These are phyloP conservation scores for Ips nitidus DNA, from an alignment of 1,140 invertebrate species.

Conservation along the genomic window DNA sequence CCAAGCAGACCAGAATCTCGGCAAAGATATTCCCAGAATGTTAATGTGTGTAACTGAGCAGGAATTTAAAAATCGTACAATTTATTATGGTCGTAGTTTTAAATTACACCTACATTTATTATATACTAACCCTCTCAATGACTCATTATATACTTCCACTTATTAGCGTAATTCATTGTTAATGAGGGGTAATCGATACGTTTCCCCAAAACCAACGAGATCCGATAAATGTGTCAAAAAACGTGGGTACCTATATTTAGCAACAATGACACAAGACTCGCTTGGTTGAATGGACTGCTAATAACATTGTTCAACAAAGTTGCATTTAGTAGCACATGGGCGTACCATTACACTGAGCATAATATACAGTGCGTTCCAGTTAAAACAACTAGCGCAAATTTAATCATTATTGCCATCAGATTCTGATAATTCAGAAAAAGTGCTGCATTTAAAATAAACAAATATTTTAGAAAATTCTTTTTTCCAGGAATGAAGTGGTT, in stretches of 20 bases:
- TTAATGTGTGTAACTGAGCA: slow-evolving; percentile 22
- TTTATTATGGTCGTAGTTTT: slow-evolving; percentile 24
- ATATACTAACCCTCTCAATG: background rate
- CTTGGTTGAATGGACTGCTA: slow-evolving; percentile 3
- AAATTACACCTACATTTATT: slow-evolving; percentile 11
- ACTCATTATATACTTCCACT: too few relatives aligned
- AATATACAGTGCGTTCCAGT: too few relatives aligned
- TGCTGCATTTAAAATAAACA: too few relatives aligned
- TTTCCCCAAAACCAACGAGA: background rate
- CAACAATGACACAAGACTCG: slow-evolving; percentile 2
- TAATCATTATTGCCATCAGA: too few relatives aligned
- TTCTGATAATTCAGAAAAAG: too few relatives aligned
- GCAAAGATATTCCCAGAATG: slow-evolving; percentile 25
- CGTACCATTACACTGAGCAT: background rate
- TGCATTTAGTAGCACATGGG: slow-evolving; percentile 7
- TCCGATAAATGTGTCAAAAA: slow-evolving; percentile 3
- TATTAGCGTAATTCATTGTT: too few relatives aligned
- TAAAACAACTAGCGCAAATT: too few relatives aligned
- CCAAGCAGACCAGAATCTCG: slow-evolving; percentile 16
- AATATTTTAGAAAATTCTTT: background rate
- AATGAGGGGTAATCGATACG: too few relatives aligned
- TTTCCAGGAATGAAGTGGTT: slow-evolving; percentile 67
- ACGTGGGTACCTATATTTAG: slow-evolving; percentile 7
- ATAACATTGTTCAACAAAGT: slow-evolving; percentile 13
- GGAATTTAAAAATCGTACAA: slow-evolving; percentile 23